A percentile compares a stretch with the other conserved stretches of the same genome.
These are phyloP conservation scores for Gila orcuttii DNA, from an alignment of 2,113 vertebrate species.

Conservation along the genomic window DNA sequence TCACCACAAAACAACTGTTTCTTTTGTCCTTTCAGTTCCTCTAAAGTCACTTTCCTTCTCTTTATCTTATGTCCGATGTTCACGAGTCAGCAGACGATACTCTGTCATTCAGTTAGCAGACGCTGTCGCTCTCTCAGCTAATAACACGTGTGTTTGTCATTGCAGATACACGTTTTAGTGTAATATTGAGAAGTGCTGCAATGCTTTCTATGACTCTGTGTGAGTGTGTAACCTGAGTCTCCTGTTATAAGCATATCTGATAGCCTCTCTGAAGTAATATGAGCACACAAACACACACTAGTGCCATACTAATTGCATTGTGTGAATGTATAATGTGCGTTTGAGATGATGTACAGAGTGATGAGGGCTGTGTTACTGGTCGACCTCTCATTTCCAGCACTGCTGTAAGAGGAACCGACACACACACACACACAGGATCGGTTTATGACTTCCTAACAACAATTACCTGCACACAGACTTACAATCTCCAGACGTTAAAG, in stretches of 20 bases:
- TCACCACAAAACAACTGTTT: neutral
- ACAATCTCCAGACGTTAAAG: too few species aligned
- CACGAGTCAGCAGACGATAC: neutral
- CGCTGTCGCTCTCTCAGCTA: neutral
- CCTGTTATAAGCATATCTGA: neutral
- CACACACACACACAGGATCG: too few species aligned
- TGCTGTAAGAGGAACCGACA: neutral
- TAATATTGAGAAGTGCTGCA: neutral
- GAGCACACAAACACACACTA: neutral
- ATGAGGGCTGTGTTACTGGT: neutral
- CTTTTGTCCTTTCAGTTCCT: conserved; percentile 13
- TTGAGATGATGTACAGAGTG: neutral
- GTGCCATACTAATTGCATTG: neutral
- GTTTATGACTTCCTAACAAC: too few species aligned
- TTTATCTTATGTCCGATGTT: neutral
- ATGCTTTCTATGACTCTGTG: neutral
- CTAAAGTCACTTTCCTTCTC: neutral
- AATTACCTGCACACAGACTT: too few species aligned
- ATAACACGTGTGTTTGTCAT: neutral
- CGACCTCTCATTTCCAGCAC: neutral
- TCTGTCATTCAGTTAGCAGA: neutral
- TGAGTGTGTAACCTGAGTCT: conserved; percentile 6
- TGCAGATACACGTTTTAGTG: neutral
- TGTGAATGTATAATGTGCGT: neutral
- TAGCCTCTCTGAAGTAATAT: conserved; percentile 11